These are phyloP conservation scores for Polypterus senegalus DNA, from an alignment of 2,113 vertebrate species.

Conservation along the genomic window DNA sequence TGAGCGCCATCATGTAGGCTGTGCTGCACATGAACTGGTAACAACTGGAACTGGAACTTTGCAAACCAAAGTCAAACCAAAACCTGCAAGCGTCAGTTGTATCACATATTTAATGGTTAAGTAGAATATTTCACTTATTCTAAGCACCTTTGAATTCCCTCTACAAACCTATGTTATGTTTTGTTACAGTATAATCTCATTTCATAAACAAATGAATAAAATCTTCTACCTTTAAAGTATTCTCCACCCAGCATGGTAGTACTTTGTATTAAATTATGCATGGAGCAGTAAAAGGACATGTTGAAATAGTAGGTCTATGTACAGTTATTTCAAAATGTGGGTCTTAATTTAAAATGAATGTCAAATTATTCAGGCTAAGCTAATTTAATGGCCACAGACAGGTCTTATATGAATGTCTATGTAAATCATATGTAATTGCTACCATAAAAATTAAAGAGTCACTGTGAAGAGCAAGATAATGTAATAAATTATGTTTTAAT, in stretches of 20 bases:
- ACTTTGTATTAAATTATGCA: conserved; percentile 6
- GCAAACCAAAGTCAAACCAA: too few relatives aligned
- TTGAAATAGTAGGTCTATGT: conserved; percentile 24
- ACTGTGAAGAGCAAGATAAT: conserved; percentile 70
- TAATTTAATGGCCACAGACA: conserved; percentile 77
- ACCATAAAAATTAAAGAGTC: conserved; percentile 66
- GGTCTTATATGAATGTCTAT: conserved; percentile 64
- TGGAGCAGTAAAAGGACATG: conserved; percentile 7
- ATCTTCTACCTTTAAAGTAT: neutral
- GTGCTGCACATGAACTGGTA: too few relatives aligned
- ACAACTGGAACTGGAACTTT: too few relatives aligned
- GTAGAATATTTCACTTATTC: too few relatives aligned
- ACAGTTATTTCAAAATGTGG: conserved; percentile 38
- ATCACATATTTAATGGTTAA: too few relatives aligned
- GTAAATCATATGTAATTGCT: conserved; percentile 63
- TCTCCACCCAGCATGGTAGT: conserved; percentile 8
- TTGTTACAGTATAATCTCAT: too few relatives aligned
- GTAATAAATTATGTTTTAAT: conserved; percentile 41
- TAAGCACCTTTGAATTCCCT: too few relatives aligned
- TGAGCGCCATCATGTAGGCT: too few relatives aligned
- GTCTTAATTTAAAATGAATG: conserved; percentile 64
- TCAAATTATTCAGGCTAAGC: conserved; percentile 71
- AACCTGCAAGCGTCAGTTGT: too few relatives aligned
- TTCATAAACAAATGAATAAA: too few relatives aligned
- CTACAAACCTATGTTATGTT: too few relatives aligned